Evolutionary conservation across 1,140 invertebrate species (phyloP), one percentile per base, ranked within the genome.

Genomic region (Maconellicoccus hirsutus): DNA sequence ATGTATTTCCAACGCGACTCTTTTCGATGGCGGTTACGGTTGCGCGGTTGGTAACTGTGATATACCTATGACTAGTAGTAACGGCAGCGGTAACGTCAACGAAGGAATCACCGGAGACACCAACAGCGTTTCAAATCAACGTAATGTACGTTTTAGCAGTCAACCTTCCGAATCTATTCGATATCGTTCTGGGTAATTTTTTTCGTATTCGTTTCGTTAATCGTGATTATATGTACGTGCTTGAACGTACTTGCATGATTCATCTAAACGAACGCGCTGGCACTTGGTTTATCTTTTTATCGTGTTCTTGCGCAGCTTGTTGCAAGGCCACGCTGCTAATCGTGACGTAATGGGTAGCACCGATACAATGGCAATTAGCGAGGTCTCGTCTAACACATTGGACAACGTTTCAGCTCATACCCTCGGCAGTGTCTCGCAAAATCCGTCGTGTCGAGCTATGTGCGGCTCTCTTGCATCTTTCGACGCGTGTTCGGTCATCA

Each of bases 381-480:
- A 81, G 74, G 78, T 78, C 52, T 81, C 80, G 1, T 81, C 81
- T 12, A 80, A 78, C 42, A 82, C 81, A 4, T 75, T 82, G 38
- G 81, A 82, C 70, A 82, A 81, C 19, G 79, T 79, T 42, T 81
- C 80, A 14, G 80, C 80, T 7, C 77, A 80, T 70, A 52, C 42
- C 6, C 4, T 52, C 42, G 42, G 42, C n/a, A 80, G 79, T 61
- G 78, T 77, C 26, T 81, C 80, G 1, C 80, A 81, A 73, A 78
- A 77, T 42, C 76, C 80, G n/a, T 82, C 81, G 0, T 81, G 80
- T 72, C 75, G 81, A 69, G 81, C 78, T 10, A 78, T 81, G 63
- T 81, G 80, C 75, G 81, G 81, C 38, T 81, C 80, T 74, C 75
- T 82, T 25, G 80, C 82, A 8, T 83, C 82, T 16, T 83, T 83